phyloP scores from a whole-genome alignment of 2,888 invertebrate species.

The Lepidonotus clava region DNA sequence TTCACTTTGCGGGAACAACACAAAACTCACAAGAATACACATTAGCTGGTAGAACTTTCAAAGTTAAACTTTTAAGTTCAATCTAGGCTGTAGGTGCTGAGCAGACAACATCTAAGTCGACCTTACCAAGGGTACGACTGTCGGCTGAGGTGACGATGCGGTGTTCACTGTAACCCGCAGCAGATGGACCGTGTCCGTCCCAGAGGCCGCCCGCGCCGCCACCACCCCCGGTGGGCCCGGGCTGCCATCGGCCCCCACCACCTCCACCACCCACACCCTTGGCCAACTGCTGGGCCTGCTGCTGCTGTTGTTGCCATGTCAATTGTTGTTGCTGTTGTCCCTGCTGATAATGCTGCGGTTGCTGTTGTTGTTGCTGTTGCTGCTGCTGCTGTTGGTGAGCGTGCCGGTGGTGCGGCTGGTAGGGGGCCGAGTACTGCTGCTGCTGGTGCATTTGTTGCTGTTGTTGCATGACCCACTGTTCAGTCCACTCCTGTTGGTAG shows the following conservation, averaged over 20 bases:
- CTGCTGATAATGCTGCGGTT: slow-evolving; percentile 43
- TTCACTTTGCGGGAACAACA: no score
- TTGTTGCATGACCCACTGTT: slow-evolving; percentile 30
- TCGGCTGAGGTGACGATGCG: slow-evolving; percentile 29
- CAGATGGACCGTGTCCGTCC: background rate
- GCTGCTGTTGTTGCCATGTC: background rate
- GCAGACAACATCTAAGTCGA: background rate
- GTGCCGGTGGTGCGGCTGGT: slow-evolving; percentile 2
- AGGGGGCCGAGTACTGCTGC: slow-evolving; percentile 4
- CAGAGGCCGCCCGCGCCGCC: background rate
- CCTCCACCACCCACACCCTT: background rate
- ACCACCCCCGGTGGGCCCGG: background rate
- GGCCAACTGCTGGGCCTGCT: background rate
- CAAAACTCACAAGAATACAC: no score
- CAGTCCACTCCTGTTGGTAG: slow-evolving; percentile 38
- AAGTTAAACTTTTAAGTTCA: background rate
- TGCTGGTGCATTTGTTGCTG: slow-evolving; percentile 45
- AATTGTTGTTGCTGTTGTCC: background rate
- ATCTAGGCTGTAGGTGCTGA: background rate
- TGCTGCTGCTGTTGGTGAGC: slow-evolving; percentile 46
- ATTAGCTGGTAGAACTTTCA: no score
- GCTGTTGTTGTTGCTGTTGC: slow-evolving; percentile 51
- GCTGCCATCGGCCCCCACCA: background rate
- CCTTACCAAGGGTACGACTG: slow-evolving; percentile 45
- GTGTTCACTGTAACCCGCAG: background rate